Evolutionary conservation across 2,113 vertebrate genomes (phyloP).

Genomic region (Thermophis baileyi): DNA sequence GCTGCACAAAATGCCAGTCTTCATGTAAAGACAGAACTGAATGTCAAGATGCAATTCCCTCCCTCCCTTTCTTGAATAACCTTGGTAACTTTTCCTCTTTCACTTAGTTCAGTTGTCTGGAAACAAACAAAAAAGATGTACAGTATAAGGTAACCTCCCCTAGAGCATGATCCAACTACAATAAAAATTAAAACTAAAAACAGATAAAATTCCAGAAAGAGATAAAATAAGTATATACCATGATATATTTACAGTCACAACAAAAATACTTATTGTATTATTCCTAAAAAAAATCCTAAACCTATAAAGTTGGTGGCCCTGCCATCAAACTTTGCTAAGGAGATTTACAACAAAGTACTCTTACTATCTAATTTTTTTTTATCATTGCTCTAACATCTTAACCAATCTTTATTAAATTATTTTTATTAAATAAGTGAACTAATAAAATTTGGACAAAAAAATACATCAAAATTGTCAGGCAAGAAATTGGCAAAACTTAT

Average conservation of each 20-base stretch:
- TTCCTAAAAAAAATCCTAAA: neutral
- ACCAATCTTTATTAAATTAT: neutral
- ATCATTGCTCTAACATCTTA: neutral
- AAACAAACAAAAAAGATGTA: neutral
- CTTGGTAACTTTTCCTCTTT: neutral
- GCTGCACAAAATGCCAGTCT: neutral
- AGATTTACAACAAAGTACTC: neutral
- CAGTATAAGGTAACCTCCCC: neutral
- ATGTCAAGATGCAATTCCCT: neutral
- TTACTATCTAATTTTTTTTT: neutral
- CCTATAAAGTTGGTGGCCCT: neutral
- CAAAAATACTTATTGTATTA: neutral
- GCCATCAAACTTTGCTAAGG: neutral
- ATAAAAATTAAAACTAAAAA: neutral
- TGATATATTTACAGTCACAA: neutral
- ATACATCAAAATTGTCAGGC: neutral
- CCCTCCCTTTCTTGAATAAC: neutral
- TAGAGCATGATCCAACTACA: neutral
- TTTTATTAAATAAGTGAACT: neutral
- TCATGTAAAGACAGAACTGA: neutral
- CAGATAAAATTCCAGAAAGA: neutral
- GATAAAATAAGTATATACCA: neutral
- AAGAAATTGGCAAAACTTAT: neutral
- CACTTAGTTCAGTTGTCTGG: neutral
- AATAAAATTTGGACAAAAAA: neutral